Evolutionary conservation across 2,797 vertebrate genomes (phyloP), one percentile per base, ranked within the genome.

Genomic region (Gorsachius magnificus): DNA sequence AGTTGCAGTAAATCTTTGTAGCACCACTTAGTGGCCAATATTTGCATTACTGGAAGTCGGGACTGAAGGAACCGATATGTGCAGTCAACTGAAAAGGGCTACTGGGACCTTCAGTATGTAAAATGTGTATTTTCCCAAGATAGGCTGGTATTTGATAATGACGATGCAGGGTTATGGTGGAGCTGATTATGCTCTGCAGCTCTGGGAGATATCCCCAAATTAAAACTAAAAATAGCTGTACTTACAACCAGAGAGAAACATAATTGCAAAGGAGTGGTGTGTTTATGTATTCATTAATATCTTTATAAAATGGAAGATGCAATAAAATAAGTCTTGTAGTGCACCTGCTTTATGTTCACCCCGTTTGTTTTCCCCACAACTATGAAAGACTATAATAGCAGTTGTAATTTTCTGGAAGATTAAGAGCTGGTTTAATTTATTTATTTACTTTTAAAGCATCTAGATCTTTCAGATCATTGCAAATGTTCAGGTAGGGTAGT

Each of bases 161-260:
- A 78, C 94, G 90, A 79, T 85, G 90, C 57, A 94, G 65, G 41
- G 70, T 92, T 96, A 60, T 60, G 82, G 92, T 90, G 72, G 58
- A 79, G 84, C 76, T 96, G 58, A 96, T 89, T 94, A 87, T 66
- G 70, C 41, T 94, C 69, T 83, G 82, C 78, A 61, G 78, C 92
- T 95, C 92, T 96, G 89, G 76, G 93, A 95, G 92, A 94, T 89
- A 81, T 85, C 94, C 79, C 89, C 69, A 94, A 78, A 92, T 91
- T 95, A 96, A 92, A 92, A 75, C 92, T 87, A 95, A 97, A 97
- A 96, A 93, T 93, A 97, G 82, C 87, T 93, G 46, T 86, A 54
- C 87, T 95, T 91, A 63, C 15, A 92, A 78, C 82, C 66, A 83
- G 84, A 81, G 61, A 79, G 63, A 78, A 96, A 94, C 24, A 88